Evolutionary conservation across 2,113 vertebrate species (phyloP).

Genomic region (Chionis minor): DNA sequence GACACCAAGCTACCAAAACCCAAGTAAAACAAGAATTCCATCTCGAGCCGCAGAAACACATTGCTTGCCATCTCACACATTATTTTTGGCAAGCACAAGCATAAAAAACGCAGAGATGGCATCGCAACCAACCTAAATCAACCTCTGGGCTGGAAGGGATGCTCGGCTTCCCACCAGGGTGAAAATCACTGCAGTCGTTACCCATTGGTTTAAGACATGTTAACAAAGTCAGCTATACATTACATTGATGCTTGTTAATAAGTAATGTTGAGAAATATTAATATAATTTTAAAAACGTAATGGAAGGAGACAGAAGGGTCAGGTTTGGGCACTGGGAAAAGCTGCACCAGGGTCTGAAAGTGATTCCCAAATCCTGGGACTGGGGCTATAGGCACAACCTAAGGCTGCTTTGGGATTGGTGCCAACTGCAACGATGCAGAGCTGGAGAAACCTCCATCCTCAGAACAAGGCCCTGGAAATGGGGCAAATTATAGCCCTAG

Average conservation of each 20-base stretch:
- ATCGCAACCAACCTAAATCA: neutral
- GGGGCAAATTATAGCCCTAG: neutral
- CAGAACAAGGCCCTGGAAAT: neutral
- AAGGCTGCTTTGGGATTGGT: neutral
- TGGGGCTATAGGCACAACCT: neutral
- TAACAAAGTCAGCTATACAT: neutral
- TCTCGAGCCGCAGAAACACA: neutral
- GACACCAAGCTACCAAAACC: neutral
- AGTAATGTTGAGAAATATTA: neutral
- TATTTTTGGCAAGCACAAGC: neutral
- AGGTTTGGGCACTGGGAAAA: neutral
- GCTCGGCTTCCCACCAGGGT: rapidly evolving
- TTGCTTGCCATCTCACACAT: neutral
- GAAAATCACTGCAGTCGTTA: neutral
- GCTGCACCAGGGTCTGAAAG: neutral
- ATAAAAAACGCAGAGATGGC: neutral
- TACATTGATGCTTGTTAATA: neutral
- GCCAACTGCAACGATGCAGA: neutral
- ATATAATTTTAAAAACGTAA: neutral
- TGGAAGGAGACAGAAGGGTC: neutral
- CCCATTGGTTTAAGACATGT: neutral
- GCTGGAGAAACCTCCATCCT: neutral
- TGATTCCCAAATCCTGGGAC: neutral
- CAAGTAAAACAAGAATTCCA: neutral
- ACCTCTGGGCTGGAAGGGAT: neutral